A percentile compares a stretch with the other conserved stretches of the same genome.
These are phyloP conservation scores for Nudaria mundana DNA, from an alignment of 2,888 invertebrate genomes.

Conservation along the genomic window DNA sequence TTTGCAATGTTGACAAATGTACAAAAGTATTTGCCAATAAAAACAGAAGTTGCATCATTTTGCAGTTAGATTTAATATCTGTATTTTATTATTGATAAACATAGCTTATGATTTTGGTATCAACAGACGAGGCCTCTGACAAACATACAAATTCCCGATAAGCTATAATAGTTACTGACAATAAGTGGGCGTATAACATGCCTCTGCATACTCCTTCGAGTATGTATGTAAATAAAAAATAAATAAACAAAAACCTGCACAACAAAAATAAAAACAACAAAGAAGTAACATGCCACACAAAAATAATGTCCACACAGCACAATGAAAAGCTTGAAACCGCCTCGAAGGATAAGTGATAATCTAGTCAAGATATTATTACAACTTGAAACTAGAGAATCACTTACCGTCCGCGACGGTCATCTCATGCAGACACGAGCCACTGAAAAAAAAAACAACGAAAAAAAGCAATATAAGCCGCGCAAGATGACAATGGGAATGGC, in stretches of 20 bases:
- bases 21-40: neutral
- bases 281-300: slow-evolving; percentile 23
- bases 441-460: slow-evolving; percentile 34
- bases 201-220: too few relatives aligned
- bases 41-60: neutral
- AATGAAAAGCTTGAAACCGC: slow-evolving; percentile 58
- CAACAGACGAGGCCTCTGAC: too few relatives aligned
- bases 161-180: too few relatives aligned
- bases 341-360: slow-evolving; percentile 84
- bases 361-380: slow-evolving; percentile 79
- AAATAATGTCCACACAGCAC: slow-evolving; percentile 40
- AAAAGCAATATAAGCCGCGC: slow-evolving; percentile 9
- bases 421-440: slow-evolving; percentile 41
- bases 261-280: slow-evolving; percentile 15
- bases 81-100: too few relatives aligned
- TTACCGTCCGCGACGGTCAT: slow-evolving; percentile 67
- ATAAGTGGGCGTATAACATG: too few relatives aligned
- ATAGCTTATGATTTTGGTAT: neutral
- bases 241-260: slow-evolving; percentile 4
- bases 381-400: slow-evolving; percentile 82
- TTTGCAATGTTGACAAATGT: too few relatives aligned
- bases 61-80: too few relatives aligned
- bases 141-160: too few relatives aligned
- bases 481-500: too few relatives aligned
- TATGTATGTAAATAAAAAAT: too few relatives aligned